Conservation (phyloP, 2,888 invertebrate genomes). For the Scotopteryx bipunctaria region DNA sequence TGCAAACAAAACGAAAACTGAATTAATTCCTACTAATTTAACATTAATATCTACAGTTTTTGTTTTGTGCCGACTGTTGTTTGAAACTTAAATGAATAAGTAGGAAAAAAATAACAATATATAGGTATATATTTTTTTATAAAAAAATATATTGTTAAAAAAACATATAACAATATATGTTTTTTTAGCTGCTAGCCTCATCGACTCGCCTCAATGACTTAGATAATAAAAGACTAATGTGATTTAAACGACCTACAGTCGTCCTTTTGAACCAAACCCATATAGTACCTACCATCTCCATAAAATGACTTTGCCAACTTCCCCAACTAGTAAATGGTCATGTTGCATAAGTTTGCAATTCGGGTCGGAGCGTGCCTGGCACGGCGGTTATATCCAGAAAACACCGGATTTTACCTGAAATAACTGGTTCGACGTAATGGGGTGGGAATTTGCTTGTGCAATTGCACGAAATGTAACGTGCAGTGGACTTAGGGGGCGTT, state of each 20-base stretch:
- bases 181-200: too few relatives aligned
- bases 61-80: not conserved
- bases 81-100: too few relatives aligned
- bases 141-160: too few relatives aligned
- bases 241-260: slow-evolving; percentile 1
- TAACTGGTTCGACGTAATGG: slow-evolving; percentile 24
- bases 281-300: slow-evolving; percentile 24
- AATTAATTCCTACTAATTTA: slow-evolving; percentile 6
- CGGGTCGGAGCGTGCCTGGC: slow-evolving; percentile 56
- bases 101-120: too few relatives aligned
- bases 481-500: slow-evolving; percentile 12
- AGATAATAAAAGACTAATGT: too few relatives aligned
- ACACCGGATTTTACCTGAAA: slow-evolving; percentile 37
- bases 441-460: slow-evolving; percentile 11
- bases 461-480: slow-evolving; percentile 20
- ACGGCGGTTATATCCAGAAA: slow-evolving; percentile 45
- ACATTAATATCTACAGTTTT: slow-evolving; percentile 3
- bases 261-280: slow-evolving; percentile 29
- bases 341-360: slow-evolving; percentile 60
- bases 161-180: too few relatives aligned
- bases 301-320: slow-evolving; percentile 49
- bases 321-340: slow-evolving; percentile 7
- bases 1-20: too few relatives aligned
- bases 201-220: too few relatives aligned
- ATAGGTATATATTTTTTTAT: too few relatives aligned